Conservation (phyloP, 2,888 invertebrate genomes). For the Pterostichus madidus region DNA sequence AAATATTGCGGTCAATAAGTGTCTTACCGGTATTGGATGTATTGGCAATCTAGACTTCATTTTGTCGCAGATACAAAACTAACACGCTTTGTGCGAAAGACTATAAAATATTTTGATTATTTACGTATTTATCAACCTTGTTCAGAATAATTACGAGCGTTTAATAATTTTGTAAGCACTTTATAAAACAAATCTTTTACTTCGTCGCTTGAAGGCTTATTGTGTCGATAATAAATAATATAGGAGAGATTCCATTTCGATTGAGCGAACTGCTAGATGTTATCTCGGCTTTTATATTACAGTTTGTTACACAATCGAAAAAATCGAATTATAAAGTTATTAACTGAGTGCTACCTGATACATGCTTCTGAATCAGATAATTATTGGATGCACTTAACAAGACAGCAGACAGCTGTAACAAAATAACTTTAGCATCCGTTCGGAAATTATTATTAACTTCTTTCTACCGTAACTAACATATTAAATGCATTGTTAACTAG, state of each 20-base stretch:
- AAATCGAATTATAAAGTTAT: constrained; percentile 52
- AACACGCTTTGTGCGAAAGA: too few species aligned
- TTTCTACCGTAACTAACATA: neutral
- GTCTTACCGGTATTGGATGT: too few species aligned
- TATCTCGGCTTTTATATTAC: constrained; percentile 30
- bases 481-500: neutral
- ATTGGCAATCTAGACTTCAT: too few species aligned
- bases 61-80: too few species aligned
- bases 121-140: too few species aligned
- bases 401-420: constrained; percentile 33
- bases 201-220: neutral
- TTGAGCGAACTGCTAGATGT: constrained; percentile 29
- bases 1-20: too few species aligned
- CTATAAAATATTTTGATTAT: too few species aligned
- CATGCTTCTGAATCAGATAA: constrained; percentile 46
- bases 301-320: constrained; percentile 51
- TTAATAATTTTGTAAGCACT: neutral
- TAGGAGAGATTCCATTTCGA: constrained; percentile 42
- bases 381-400: constrained; percentile 51
- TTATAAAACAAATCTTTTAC: constrained; percentile 6
- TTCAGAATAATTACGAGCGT: neutral
- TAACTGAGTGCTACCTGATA: constrained; percentile 53
- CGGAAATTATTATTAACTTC: constrained; percentile 1
- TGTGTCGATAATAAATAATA: constrained; percentile 36
- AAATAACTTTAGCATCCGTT: constrained; percentile 32